Evolutionary conservation across 2,113 vertebrate genomes (phyloP).

Genomic region (Xenopus tropicalis): DNA sequence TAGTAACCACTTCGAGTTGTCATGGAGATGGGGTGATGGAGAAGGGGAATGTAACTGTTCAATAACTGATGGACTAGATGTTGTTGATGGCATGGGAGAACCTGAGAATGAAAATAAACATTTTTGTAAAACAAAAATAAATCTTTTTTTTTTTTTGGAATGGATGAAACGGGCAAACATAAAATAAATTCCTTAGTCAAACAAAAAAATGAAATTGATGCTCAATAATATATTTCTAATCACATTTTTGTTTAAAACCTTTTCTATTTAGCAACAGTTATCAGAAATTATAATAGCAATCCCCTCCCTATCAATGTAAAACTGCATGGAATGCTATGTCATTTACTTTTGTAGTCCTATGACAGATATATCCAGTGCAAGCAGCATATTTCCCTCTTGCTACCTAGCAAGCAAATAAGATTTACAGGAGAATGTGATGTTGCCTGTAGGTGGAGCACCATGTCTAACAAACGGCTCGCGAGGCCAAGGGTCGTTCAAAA

Average conservation of each 20-base stretch:
- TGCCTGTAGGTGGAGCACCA: constrained; percentile 42
- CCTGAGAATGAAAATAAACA: constrained; percentile 60
- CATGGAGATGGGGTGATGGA: constrained; percentile 70
- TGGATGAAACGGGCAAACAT: too few species aligned
- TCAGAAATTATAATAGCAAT: too few species aligned
- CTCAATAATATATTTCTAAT: too few species aligned
- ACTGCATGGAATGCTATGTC: neutral
- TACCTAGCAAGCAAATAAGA: neutral
- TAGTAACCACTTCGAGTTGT: constrained; percentile 77
- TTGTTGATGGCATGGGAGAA: constrained; percentile 75
- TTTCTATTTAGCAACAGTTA: too few species aligned
- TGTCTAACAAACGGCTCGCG: constrained; percentile 32
- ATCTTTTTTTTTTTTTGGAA: constrained; percentile 11
- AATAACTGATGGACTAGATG: constrained; percentile 74
- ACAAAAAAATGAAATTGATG: neutral
- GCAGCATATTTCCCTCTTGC: constrained; percentile 11
- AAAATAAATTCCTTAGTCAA: neutral
- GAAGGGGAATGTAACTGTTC: constrained; percentile 71
- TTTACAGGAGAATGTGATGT: neutral
- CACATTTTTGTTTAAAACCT: too few species aligned
- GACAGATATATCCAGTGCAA: neutral
- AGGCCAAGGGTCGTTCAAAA: constrained; percentile 3
- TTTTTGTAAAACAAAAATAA: constrained; percentile 50
- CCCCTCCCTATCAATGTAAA: too few species aligned
- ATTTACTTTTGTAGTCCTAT: neutral